phyloP scores from a whole-genome alignment of 2,113 vertebrate species.

The Callopanchax toddi region DNA sequence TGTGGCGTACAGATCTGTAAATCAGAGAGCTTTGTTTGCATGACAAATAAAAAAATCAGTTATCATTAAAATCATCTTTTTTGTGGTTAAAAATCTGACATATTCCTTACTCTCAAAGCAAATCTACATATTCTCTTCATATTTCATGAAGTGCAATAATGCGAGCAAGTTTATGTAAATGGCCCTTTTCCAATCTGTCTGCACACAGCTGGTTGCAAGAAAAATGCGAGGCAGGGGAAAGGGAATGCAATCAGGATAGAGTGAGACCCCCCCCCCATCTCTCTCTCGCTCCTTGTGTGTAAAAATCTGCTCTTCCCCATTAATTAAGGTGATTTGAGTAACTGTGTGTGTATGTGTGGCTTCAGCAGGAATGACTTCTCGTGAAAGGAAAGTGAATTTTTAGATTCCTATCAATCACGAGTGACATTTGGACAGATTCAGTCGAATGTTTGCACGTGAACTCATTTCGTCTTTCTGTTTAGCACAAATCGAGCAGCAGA shows the following conservation, averaged over 20 bases:
- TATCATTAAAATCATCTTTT: neutral
- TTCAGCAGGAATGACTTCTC: conserved; percentile 41
- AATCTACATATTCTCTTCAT: neutral
- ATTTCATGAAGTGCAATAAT: neutral
- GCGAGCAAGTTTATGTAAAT: conserved; percentile 44
- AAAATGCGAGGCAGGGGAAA: conserved; percentile 30
- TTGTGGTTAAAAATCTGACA: conserved; percentile 1
- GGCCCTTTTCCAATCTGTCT: conserved; percentile 35
- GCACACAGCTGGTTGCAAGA: conserved; percentile 54
- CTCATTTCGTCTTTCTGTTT: neutral
- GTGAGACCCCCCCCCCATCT: conserved; percentile 5
- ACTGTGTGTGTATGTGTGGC: neutral
- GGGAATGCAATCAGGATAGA: conserved; percentile 56
- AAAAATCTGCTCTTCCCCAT: conserved; percentile 52
- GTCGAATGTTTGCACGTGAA: neutral
- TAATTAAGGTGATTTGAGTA: conserved; percentile 52
- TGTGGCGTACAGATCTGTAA: neutral
- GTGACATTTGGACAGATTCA: neutral
- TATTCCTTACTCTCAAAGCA: neutral
- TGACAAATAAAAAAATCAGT: conserved; percentile 1
- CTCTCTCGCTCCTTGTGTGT: conserved; percentile 10
- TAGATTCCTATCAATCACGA: conserved; percentile 37
- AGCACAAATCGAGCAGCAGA: neutral
- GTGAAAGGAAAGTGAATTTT: conserved; percentile 42
- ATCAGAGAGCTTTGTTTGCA: conserved; percentile 34